These are phyloP conservation scores for Leptopilina drosophilae DNA, from an alignment of 2,888 invertebrate genomes.

Conservation along the genomic window DNA sequence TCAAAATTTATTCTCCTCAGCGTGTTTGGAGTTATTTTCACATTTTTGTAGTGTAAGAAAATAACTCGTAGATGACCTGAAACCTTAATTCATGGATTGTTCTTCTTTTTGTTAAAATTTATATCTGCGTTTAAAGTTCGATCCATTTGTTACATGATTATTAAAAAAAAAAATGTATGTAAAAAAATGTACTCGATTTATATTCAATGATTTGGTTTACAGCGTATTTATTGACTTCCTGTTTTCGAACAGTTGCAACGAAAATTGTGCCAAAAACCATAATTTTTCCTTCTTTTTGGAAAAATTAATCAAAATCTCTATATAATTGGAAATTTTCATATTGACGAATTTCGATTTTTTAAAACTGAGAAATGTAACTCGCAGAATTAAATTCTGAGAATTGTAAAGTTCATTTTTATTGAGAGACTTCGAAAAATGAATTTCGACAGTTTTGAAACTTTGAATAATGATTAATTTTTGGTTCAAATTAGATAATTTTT, in stretches of 20 bases:
- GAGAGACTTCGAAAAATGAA: not conserved
- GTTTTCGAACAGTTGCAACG: not conserved
- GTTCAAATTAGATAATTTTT: not conserved
- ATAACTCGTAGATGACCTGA: not conserved
- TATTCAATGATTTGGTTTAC: constrained; percentile 27
- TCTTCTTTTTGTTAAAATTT: constrained; percentile 14
- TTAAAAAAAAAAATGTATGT: not conserved
- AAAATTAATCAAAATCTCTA: not conserved
- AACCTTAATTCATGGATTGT: constrained; percentile 22
- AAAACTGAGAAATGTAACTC: not conserved
- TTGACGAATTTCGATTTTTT: not conserved
- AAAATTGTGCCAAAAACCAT: constrained; percentile 4
- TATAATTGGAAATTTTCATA: too few species aligned
- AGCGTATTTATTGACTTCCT: constrained; percentile 9
- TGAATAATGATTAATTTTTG: not conserved
- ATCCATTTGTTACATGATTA: constrained; percentile 64
- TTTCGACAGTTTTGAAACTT: not conserved
- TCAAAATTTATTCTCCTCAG: too few species aligned
- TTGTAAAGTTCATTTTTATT: not conserved
- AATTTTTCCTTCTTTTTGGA: not conserved
- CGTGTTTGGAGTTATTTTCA: constrained; percentile 1
- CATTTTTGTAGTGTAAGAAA: constrained; percentile 13
- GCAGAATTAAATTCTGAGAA: not conserved
- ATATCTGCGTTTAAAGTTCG: constrained; percentile 63
- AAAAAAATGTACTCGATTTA: not conserved